Percentiles rank a stretch among this genome's conserved stretches.
These are phyloP conservation scores for Sthenelais limicola DNA, from an alignment of 2,888 invertebrate species.

Conservation along the genomic window DNA sequence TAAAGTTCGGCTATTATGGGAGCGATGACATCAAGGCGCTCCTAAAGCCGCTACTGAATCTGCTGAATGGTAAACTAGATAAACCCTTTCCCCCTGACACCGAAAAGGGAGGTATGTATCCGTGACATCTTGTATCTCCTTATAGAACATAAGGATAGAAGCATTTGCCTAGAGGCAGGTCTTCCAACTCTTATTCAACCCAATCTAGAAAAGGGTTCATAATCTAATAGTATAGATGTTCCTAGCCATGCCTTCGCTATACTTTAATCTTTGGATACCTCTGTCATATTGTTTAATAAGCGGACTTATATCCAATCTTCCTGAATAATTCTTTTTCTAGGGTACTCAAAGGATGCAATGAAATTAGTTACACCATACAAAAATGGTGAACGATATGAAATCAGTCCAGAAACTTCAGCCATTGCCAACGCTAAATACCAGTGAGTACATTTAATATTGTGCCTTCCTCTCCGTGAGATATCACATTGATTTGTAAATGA, in stretches of 20 bases:
- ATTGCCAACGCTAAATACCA: conserved; percentile 58
- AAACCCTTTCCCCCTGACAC: conserved; percentile 56
- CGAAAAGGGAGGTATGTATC: conserved; percentile 50
- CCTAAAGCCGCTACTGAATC: conserved; percentile 56
- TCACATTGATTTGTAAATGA: background rate
- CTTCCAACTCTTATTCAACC: too few species aligned
- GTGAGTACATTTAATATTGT: conserved; percentile 51
- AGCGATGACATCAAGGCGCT: conserved; percentile 57
- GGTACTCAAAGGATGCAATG: conserved; percentile 67
- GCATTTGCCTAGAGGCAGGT: too few species aligned
- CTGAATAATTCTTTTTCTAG: conserved; percentile 55
- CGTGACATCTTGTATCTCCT: too few species aligned
- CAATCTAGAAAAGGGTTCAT: too few species aligned
- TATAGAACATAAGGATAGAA: too few species aligned
- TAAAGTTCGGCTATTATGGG: conserved; percentile 59
- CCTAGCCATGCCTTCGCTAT: too few species aligned
- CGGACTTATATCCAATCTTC: too few species aligned
- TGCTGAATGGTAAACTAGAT: conserved; percentile 58
- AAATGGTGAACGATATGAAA: conserved; percentile 52
- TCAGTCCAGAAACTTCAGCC: conserved; percentile 52
- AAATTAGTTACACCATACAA: conserved; percentile 60
- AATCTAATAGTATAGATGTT: too few species aligned
- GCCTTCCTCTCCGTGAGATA: background rate
- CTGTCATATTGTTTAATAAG: too few species aligned
- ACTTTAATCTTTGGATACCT: too few species aligned